Percentiles rank a stretch among this genome's conserved stretches.
phyloP scores from a whole-genome alignment of 2,113 vertebrate genomes.

The Cyprinus carpio region DNA sequence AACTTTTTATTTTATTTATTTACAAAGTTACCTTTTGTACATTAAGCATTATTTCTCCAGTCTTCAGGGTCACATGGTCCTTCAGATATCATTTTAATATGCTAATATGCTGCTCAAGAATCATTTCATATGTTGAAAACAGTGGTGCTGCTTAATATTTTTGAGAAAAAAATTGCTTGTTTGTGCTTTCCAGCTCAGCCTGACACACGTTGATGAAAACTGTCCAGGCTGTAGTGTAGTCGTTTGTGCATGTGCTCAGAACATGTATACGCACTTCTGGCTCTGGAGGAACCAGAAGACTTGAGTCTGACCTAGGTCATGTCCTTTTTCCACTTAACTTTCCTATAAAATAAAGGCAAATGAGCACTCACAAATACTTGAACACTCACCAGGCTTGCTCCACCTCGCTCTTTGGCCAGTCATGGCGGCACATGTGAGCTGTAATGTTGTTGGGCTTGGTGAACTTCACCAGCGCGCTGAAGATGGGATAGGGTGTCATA shows the following conservation, averaged over 20 bases:
- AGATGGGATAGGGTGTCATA: constrained; percentile 91
- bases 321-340: background rate
- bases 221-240: background rate
- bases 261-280: background rate
- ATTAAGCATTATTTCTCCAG: too few species aligned
- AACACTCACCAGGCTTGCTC: constrained; percentile 87
- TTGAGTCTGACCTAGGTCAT: background rate
- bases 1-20: too few species aligned
- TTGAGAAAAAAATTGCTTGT: too few species aligned
- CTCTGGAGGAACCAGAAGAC: background rate
- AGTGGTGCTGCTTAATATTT: too few species aligned
- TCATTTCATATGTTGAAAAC: too few species aligned
- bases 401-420: constrained; percentile 78
- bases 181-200: too few species aligned
- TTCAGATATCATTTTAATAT: too few species aligned
- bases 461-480: constrained; percentile 75
- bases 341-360: background rate
- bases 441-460: constrained; percentile 66
- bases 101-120: too few species aligned
- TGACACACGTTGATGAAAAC: background rate
- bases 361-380: constrained; percentile 71
- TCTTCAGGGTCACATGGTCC: too few species aligned
- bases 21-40: too few species aligned
- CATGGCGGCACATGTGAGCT: constrained; percentile 78
- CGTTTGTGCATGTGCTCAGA: background rate